Conservation (phyloP, 30 jellyfish, hydroid and myxozoan genomes). For the Sanderia malayensis region DNA sequence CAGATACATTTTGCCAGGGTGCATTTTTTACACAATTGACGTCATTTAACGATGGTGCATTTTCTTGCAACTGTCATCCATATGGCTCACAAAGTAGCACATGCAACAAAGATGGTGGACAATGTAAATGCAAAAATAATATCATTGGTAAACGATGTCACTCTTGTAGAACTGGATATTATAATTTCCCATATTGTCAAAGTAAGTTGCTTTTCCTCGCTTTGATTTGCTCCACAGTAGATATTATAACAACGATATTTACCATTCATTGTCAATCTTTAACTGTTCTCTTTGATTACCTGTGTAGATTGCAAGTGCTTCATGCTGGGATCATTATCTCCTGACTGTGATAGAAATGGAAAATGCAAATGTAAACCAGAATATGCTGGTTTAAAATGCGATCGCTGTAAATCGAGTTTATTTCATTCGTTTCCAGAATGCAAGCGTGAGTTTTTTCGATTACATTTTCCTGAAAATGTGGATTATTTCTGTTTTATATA, state of each 20-base stretch:
- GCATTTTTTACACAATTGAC: conserved; percentile 50
- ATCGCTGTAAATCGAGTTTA: conserved; percentile 42
- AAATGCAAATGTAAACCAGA: conserved; percentile 68
- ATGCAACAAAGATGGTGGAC: conserved; percentile 78
- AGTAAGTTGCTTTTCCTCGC: no score
- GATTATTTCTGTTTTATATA: no score
- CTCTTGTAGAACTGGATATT: conserved; percentile 75
- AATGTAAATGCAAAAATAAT: conserved; percentile 71
- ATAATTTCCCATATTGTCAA: conserved; percentile 77
- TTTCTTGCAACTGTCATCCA: conserved; percentile 64
- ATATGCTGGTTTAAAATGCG: conserved; percentile 60
- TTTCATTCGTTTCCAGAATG: conserved; percentile 81
- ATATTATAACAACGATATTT: no score
- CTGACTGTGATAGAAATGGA: conserved; percentile 74
- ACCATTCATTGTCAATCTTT: no score
- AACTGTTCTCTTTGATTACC: no score
- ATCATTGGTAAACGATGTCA: conserved; percentile 78
- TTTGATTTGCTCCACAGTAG: no score
- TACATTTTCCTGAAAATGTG: not conserved
- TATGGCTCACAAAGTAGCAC: conserved; percentile 52
- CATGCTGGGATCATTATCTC: conserved; percentile 65
- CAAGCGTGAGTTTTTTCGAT: conserved; percentile 49
- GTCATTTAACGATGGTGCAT: conserved; percentile 57
- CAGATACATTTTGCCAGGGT: conserved; percentile 40
- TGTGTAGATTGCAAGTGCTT: conserved; percentile 86